These are phyloP conservation scores for Capromys pilorides DNA, from an alignment of 2,797 vertebrate genomes.

Conservation along the genomic window DNA sequence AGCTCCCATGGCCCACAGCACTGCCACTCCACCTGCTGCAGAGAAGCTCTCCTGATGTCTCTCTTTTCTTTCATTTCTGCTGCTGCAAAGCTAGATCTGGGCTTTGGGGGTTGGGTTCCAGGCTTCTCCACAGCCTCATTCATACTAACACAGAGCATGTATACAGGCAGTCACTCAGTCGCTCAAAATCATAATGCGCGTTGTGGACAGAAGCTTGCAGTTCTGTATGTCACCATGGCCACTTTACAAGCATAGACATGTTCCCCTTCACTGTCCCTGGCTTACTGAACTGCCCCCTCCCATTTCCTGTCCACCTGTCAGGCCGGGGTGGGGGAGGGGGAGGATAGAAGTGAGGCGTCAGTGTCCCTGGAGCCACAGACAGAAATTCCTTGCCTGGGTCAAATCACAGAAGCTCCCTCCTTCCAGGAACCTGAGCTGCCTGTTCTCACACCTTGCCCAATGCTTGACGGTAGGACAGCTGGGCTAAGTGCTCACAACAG, in stretches of 20 bases:
- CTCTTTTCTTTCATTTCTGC: neutral
- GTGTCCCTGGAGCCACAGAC: conserved; percentile 75
- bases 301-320: conserved; percentile 82
- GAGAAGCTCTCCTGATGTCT: neutral
- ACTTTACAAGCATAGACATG: conserved; percentile 60
- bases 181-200: neutral
- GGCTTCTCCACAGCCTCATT: neutral
- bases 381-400: conserved; percentile 80
- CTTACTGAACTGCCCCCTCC: conserved; percentile 66
- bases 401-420: conserved; percentile 78
- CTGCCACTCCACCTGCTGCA: neutral
- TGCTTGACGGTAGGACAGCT: conserved; percentile 67
- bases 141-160: neutral
- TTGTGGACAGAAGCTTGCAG: conserved; percentile 19
- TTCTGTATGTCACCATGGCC: conserved; percentile 55
- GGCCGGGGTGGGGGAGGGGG: conserved; percentile 47
- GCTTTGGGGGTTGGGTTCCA: neutral
- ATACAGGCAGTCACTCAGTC: neutral
- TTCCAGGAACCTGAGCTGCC: conserved; percentile 81
- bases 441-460: conserved; percentile 73
- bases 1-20: neutral
- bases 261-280: conserved; percentile 60
- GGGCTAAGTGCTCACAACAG: conserved; percentile 64
- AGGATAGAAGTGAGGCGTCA: conserved; percentile 74
- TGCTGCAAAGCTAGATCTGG: neutral